Conservation (phyloP, 64 coral and sea anemone genomes). For the Acropora tenuis region DNA sequence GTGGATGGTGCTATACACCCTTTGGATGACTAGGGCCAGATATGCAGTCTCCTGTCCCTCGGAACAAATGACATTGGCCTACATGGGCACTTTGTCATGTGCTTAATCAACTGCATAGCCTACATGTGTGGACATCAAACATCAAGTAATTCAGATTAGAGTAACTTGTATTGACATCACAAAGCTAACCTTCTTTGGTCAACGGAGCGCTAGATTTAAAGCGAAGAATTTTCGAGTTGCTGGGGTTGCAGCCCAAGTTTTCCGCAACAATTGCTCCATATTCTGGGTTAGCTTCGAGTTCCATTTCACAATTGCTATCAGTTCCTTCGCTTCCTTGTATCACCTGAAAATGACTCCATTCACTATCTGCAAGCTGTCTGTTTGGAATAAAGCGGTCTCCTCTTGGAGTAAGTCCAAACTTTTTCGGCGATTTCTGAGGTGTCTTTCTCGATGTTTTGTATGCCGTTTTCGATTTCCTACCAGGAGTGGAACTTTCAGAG, state of each 20-base stretch:
- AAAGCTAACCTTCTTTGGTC: slow-evolving; percentile 61
- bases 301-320: slow-evolving; percentile 3
- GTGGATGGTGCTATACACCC: too few relatives aligned
- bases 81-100: too few relatives aligned
- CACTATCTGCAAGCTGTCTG: slow-evolving; percentile 61
- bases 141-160: too few relatives aligned
- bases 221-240: slow-evolving; percentile 66
- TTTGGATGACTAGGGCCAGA: too few relatives aligned
- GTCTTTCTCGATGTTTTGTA: slow-evolving; percentile 65
- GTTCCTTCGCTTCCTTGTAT: slow-evolving; percentile 27
- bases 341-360: slow-evolving; percentile 76
- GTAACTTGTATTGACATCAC: neutral
- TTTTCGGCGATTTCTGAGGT: slow-evolving; percentile 33
- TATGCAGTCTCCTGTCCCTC: too few relatives aligned
- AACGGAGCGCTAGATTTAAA: slow-evolving; percentile 75
- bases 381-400: slow-evolving; percentile 80
- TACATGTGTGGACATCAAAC: too few relatives aligned
- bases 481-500: neutral
- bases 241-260: slow-evolving; percentile 10
- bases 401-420: slow-evolving; percentile 26
- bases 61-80: too few relatives aligned
- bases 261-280: slow-evolving; percentile 22
- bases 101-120: too few relatives aligned
- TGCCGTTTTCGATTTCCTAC: slow-evolving; percentile 4
- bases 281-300: slow-evolving; percentile 34